A percentile compares a stretch with the other conserved stretches of the same genome.
phyloP scores from a whole-genome alignment of 2,797 vertebrate genomes.

The Yasuhikotakia modesta region DNA sequence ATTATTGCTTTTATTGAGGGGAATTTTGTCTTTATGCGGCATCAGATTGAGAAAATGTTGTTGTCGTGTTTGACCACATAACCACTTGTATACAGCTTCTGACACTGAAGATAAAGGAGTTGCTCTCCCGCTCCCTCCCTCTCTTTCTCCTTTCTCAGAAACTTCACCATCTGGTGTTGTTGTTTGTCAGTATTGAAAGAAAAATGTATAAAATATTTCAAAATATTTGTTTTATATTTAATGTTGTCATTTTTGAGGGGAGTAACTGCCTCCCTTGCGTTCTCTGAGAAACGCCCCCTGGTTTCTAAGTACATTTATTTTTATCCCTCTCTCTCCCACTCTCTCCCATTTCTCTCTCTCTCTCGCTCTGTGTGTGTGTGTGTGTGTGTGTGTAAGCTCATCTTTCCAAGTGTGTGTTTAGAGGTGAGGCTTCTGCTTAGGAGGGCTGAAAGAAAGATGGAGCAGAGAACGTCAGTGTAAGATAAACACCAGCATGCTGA shows the following conservation, averaged over 20 bases:
- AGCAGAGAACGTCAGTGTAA: constrained; percentile 57
- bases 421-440: constrained; percentile 35
- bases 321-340: not conserved
- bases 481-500: constrained; percentile 60
- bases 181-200: not conserved
- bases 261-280: not conserved
- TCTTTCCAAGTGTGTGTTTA: constrained; percentile 44
- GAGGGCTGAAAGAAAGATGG: constrained; percentile 46
- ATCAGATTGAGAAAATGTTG: constrained; percentile 37
- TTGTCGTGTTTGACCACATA: not conserved
- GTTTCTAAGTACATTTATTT: not conserved
- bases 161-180: not conserved
- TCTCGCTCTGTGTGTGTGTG: not conserved
- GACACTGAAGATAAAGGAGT: constrained; percentile 7
- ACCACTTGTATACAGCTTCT: constrained; percentile 17
- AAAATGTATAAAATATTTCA: not conserved
- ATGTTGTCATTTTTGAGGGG: not conserved
- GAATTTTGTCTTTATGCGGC: constrained; percentile 34
- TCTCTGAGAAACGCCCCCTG: not conserved
- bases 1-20: constrained; percentile 44
- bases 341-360: constrained; percentile 19
- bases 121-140: no score
- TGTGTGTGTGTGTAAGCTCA: not conserved
- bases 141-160: not conserved
- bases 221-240: not conserved